Evolutionary conservation across 1,140 invertebrate genomes (phyloP).

Genomic region (Plutomurus gul): DNA sequence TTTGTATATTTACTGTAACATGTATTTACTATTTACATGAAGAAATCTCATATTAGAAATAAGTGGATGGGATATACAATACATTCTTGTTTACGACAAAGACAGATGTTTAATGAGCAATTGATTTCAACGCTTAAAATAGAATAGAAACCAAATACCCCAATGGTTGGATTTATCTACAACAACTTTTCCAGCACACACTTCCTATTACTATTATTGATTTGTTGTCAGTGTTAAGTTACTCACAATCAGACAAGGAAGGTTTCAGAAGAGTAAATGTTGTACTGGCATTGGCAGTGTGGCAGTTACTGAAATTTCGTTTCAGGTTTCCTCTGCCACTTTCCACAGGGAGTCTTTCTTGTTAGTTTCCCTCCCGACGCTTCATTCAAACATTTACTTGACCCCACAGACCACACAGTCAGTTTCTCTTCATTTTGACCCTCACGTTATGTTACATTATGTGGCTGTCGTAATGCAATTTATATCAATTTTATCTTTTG

Average conservation of each 20-base stretch:
- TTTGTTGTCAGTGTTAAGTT: neutral
- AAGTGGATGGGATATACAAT: too few species aligned
- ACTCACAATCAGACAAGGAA: neutral
- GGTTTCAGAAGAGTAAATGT: neutral
- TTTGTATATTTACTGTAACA: too few species aligned
- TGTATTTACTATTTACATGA: too few species aligned
- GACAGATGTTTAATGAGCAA: too few species aligned
- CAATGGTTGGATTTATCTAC: too few species aligned
- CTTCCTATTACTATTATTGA: neutral
- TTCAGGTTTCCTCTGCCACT: neutral
- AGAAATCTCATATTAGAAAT: too few species aligned
- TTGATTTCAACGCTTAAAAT: too few species aligned
- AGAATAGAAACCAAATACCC: too few species aligned
- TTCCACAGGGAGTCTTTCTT: conserved; percentile 9
- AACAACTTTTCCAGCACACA: neutral
- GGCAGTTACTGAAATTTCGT: neutral
- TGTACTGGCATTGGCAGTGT: neutral
- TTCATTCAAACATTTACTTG: neutral
- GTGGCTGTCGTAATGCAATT: too few species aligned
- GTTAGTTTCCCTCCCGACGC: conserved; percentile 15
- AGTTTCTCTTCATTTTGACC: neutral
- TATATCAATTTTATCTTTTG: too few species aligned
- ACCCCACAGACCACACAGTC: neutral
- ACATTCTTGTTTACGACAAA: too few species aligned
- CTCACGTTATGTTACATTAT: too few species aligned